Evolutionary conservation across 2,888 invertebrate genomes (phyloP).

Genomic region (Tuta absoluta): DNA sequence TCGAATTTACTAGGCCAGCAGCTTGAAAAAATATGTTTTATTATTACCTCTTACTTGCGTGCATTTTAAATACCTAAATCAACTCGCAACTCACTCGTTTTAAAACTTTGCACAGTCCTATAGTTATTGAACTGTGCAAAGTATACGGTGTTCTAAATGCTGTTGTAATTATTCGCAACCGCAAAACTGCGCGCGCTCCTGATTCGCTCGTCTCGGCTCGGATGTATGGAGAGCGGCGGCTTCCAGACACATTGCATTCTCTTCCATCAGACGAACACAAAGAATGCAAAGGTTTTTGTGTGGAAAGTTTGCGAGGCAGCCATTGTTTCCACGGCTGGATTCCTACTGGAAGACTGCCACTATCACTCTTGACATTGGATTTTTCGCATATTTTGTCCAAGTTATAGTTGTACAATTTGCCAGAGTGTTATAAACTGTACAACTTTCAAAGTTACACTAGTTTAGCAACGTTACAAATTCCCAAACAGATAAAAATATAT

Average conservation of each 20-base stretch:
- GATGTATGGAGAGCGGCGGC: not conserved
- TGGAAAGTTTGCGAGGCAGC: not conserved
- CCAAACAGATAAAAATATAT: no score
- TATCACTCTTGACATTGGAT: conserved; percentile 8
- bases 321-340: conserved; percentile 9
- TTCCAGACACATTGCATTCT: conserved; percentile 14
- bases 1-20: no score
- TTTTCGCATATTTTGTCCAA: not conserved
- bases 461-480: no score
- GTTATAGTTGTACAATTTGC: not conserved
- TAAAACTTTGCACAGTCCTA: no score
- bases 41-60: no score
- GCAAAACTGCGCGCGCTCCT: not conserved
- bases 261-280: conserved; percentile 7
- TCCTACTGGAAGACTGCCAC: not conserved
- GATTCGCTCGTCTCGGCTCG: not conserved
- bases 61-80: no score
- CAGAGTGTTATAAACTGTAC: not conserved
- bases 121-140: no score
- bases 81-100: no score
- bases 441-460: no score
- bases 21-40: no score
- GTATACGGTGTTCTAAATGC: not conserved
- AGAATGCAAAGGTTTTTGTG: conserved; percentile 14
- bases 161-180: not conserved